Evolutionary conservation across 2,888 invertebrate genomes (phyloP), one percentile per base, ranked within the genome.

Genomic region (Perizoma affinitatum): DNA sequence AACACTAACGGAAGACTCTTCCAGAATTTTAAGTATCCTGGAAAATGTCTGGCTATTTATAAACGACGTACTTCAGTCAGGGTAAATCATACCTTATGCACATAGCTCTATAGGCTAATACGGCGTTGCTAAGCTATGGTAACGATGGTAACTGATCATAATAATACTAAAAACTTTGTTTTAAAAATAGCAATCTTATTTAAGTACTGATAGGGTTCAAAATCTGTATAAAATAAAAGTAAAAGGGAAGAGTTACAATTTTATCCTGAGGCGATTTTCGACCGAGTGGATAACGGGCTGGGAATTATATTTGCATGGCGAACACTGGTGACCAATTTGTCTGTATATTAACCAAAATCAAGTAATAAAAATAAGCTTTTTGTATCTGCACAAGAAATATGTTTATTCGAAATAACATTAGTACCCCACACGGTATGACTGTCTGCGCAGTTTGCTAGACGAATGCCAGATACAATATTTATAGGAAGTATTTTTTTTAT

Each of bases 1-100:
- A 22, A 22, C 22, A 22, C 22, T 22, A 2, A 22, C 22, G 22
- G 35, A 9, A 22, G 44, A 3, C 54, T 4, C 10, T 52, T 50
- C 58, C 42, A 36, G 45, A 41, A 34, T 58, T 66, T 76, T 74
- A 56, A 72, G 70, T 10, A 46, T 11, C 63, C 63, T 11, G 5
- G 7, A 42, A 72, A 61, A 49, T 70, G 75, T 78, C 71, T 77
- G 78, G 81, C 84, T 85, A 87, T 86, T 86, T 84, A 81, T 84
- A 83, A 78, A 80, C 73, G 76, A 75, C 78, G 78, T 79, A 77
- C 80, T 82, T 86, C 85, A 87, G 87, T 85, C 88, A 87, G 76
- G 87, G 88, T 84, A 89, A 90, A 89, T 88, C 87, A 86, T 79
- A 75, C 83, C 82, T 83, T 89, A 87, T 85, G 78, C 63, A 71